Percentiles rank a stretch among this genome's conserved stretches.
Conservation (phyloP, 2,113 vertebrate genomes). For the Pelvicachromis taeniatus region DNA sequence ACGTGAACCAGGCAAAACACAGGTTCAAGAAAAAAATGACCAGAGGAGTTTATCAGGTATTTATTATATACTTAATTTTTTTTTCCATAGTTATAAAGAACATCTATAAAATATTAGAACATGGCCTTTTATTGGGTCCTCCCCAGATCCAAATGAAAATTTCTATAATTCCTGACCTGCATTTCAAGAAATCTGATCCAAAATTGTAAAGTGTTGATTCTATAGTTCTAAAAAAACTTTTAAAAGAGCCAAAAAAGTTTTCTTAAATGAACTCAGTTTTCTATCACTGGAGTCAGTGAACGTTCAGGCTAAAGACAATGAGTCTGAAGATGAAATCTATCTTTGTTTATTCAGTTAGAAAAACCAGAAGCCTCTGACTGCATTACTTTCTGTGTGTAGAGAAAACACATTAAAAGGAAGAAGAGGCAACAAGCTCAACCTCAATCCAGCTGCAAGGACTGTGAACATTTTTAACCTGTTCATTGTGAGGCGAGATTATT, state of each 20-base stretch:
- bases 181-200: neutral
- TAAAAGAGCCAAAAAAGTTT: neutral
- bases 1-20: neutral
- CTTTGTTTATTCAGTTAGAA: neutral
- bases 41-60: conserved; percentile 32
- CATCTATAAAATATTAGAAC: neutral
- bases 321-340: neutral
- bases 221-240: neutral
- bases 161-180: neutral
- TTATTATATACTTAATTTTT: neutral
- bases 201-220: neutral
- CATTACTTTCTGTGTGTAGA: neutral
- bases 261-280: neutral
- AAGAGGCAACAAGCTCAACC: neutral
- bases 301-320: neutral
- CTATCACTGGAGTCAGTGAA: neutral
- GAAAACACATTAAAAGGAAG: neutral
- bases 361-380: neutral
- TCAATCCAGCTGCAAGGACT: neutral
- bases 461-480: neutral
- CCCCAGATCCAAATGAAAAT: neutral
- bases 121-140: neutral
- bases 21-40: neutral
- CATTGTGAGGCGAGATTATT: neutral
- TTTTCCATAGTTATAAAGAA: neutral